Evolutionary conservation across 2,797 vertebrate genomes (phyloP), one percentile per base, ranked within the genome.

Genomic region (Erethizon dorsatum): DNA sequence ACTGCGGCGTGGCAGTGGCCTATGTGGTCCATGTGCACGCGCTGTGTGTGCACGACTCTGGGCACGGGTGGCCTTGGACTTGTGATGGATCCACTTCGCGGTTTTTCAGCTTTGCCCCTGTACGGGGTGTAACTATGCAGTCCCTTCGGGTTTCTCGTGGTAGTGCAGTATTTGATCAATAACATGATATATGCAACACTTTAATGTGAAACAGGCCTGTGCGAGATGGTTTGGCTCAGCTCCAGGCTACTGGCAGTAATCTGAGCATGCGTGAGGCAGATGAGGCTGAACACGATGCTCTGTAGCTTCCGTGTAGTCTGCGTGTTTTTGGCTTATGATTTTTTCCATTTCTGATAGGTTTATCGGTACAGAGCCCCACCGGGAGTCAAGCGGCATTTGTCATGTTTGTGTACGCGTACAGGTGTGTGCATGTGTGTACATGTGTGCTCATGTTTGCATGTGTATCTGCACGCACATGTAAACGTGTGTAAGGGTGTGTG

Each of bases 1-100:
- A 41, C 6, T 26, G 7, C 2, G 2, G 20, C 24, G 0, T 0
- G 12, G 8, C 0, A 9, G 45, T 7, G 2, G 57, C 18, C 54
- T 7, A 1, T 2, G 26, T 0, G 31, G 47, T 28, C 52, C 8
- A 3, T 4, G 33, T 33, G 7, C 5, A 6, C 11, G 2, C 22
- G 28, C n/a, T 28, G 41, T 13, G 11, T 18, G 37, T 28, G 22
- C 22, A 56, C 41, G 28, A 61, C 11, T 28, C 6, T 75, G 28
- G 18, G 28, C 26, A 65, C 41, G 20, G 15, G 15, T 6, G 26
- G 33, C 17, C 12, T 10, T 22, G 8, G 2, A 65, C 10, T 69
- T 52, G 1, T 0, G 5, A 4, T 1, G 5, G 26, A n/a, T 13
- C 50, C 37, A 6, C 11, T 2, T 33, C 33, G 26, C 22, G 14